phyloP scores from a whole-genome alignment of 2,888 invertebrate species.

The Aelia acuminata region DNA sequence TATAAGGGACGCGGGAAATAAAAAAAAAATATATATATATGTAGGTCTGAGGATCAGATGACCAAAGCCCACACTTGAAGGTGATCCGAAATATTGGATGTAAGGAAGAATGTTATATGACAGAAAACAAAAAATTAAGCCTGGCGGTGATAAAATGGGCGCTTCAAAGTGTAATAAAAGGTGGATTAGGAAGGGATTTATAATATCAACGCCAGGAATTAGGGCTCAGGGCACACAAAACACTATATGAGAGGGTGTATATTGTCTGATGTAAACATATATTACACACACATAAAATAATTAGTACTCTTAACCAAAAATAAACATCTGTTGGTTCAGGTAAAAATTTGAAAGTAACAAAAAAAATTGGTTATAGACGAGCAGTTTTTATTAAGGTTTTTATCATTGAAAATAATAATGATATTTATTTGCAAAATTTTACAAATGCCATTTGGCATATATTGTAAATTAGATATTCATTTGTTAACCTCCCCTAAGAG shows the following conservation, averaged over 20 bases:
- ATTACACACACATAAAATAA: too few species aligned
- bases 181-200: background rate
- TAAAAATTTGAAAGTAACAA: too few species aligned
- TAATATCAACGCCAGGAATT: background rate
- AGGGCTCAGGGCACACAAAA: background rate
- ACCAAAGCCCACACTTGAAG: slow-evolving; percentile 18
- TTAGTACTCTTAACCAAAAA: too few species aligned
- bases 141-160: background rate
- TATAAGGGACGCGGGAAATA: background rate
- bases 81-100: slow-evolving; percentile 10
- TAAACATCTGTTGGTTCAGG: too few species aligned
- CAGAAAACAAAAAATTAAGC: slow-evolving; percentile 23
- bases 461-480: too few species aligned
- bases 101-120: background rate
- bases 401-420: too few species aligned
- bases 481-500: too few species aligned
- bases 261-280: background rate
- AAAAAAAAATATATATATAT: background rate
- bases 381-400: too few species aligned
- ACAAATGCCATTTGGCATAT: too few species aligned
- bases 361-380: too few species aligned
- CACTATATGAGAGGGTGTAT: background rate
- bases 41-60: background rate
- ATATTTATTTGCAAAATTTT: too few species aligned
- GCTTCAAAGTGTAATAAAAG: background rate